A percentile compares a stretch with the other conserved stretches of the same genome.
phyloP scores from a whole-genome alignment of 2,888 invertebrate species.

The Limnephilus lunatus region DNA sequence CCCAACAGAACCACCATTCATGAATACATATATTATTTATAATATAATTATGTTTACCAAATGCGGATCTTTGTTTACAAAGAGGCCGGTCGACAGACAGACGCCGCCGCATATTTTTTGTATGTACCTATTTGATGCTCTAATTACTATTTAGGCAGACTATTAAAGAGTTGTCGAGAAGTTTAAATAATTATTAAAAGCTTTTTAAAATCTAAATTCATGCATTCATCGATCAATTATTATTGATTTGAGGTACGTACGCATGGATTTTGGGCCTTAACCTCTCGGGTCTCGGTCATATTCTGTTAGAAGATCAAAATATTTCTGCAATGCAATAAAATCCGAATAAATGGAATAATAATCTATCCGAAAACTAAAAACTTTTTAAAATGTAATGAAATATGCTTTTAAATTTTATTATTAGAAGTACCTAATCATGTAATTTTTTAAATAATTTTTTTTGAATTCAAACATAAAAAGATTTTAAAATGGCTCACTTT shows the following conservation, averaged over 20 bases:
- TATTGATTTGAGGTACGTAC: background rate
- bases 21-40: background rate
- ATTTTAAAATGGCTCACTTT: too few relatives aligned
- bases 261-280: too few relatives aligned
- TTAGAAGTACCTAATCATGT: too few relatives aligned
- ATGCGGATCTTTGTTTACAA: background rate
- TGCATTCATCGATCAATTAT: background rate
- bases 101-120: background rate
- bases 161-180: background rate
- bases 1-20: background rate
- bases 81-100: background rate
- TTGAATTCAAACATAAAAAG: too few relatives aligned
- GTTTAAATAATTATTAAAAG: background rate
- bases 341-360: too few relatives aligned
- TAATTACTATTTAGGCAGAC: background rate
- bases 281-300: too few relatives aligned
- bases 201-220: background rate
- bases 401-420: too few relatives aligned
- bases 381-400: too few relatives aligned
- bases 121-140: background rate
- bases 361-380: too few relatives aligned
- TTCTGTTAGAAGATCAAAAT: too few relatives aligned
- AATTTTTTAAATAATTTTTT: too few relatives aligned
- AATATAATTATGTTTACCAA: background rate
- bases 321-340: too few relatives aligned